These are phyloP conservation scores for Laticauda colubrina DNA, from an alignment of 2,113 vertebrate species.

Conservation along the genomic window DNA sequence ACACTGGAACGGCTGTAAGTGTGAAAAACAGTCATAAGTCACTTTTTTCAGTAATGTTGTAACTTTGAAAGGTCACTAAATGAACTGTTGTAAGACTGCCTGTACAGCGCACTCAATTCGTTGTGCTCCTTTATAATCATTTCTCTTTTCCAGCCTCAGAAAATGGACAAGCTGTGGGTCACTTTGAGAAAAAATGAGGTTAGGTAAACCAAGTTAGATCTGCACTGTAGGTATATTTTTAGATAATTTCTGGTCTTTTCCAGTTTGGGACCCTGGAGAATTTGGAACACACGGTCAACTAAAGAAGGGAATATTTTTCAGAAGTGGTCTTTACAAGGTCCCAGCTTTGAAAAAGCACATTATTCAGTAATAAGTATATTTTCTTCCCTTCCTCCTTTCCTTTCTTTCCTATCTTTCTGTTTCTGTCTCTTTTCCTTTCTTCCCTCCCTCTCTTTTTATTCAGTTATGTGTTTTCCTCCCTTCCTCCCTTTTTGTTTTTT, in stretches of 20 bases:
- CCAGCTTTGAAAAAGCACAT: background rate
- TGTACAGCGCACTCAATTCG: background rate
- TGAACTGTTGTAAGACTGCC: background rate
- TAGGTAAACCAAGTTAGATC: background rate
- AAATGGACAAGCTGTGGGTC: no score
- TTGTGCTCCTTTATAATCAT: background rate
- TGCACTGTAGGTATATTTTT: background rate
- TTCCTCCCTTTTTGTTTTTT: no score
- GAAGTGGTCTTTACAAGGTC: background rate
- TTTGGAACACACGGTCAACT: background rate
- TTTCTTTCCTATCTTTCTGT: no score
- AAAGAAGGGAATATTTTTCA: background rate
- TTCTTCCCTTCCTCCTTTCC: background rate
- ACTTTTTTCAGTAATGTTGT: background rate
- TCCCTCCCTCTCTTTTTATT: no score
- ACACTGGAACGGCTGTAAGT: background rate
- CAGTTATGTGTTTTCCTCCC: no score
- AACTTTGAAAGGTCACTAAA: background rate
- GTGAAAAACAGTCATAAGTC: rapidly evolving
- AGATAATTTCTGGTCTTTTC: background rate
- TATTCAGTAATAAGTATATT: background rate
- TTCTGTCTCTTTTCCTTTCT: no score
- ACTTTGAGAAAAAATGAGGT: background rate
- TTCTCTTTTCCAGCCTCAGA: background rate
- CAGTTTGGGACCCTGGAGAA: background rate